A percentile compares a stretch with the other conserved stretches of the same genome.
Evolutionary conservation across 2,113 vertebrate species (phyloP).

Genomic region (Capreolus pygargus): DNA sequence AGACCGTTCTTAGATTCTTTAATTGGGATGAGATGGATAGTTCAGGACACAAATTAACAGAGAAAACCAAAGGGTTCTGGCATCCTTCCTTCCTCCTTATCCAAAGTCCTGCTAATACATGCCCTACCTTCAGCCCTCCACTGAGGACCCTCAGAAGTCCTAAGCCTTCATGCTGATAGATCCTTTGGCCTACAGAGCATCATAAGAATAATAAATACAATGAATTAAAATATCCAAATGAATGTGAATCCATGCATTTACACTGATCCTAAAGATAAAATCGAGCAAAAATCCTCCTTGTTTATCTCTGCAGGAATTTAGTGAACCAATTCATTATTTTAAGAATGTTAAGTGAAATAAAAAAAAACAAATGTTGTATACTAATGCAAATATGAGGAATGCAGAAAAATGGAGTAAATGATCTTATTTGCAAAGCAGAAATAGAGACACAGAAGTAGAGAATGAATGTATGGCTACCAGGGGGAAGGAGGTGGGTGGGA

Average conservation of each 20-base stretch:
- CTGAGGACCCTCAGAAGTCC: neutral
- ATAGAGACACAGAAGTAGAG: neutral
- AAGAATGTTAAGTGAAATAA: neutral
- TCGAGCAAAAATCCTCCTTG: neutral
- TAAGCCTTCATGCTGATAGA: neutral
- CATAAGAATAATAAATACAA: neutral
- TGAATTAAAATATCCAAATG: neutral
- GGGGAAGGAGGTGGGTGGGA: neutral
- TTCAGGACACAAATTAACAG: neutral
- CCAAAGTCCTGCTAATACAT: rapidly evolving
- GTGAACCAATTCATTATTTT: neutral
- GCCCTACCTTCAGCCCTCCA: neutral
- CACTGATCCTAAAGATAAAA: neutral
- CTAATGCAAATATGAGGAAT: neutral
- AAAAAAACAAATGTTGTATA: neutral
- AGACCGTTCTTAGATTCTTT: neutral
- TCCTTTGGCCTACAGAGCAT: neutral
- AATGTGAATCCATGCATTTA: neutral
- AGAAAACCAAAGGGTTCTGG: neutral
- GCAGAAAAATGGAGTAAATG: neutral
- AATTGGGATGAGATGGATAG: neutral
- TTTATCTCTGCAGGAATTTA: neutral
- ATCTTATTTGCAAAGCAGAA: neutral
- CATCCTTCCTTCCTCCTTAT: rapidly evolving
- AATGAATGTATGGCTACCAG: neutral